These are phyloP conservation scores for Epinephelus fuscoguttatus DNA, from an alignment of 2,113 vertebrate genomes.

Conservation along the genomic window DNA sequence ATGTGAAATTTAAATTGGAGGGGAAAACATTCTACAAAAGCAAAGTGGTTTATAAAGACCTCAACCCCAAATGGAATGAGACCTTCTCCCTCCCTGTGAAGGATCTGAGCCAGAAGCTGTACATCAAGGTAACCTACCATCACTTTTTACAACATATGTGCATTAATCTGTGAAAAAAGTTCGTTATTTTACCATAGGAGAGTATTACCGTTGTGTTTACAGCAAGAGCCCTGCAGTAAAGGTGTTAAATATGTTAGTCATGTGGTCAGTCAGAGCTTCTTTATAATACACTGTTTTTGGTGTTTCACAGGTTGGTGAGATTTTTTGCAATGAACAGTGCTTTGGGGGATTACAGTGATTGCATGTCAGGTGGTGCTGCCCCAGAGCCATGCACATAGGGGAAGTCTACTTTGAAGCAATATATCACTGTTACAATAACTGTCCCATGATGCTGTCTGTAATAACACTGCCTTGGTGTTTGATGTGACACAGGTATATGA, in stretches of 20 bases:
- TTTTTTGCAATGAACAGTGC: not conserved
- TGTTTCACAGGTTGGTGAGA: not conserved
- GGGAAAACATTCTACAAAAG: slow-evolving; percentile 98
- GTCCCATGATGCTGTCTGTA: not conserved
- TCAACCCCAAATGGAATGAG: slow-evolving; percentile 96
- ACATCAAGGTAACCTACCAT: slow-evolving; percentile 88
- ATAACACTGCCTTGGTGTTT: not conserved
- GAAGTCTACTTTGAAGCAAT: not conserved
- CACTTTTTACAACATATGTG: not conserved
- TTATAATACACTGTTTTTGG: no score
- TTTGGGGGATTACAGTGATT: not conserved
- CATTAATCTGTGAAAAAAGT: not conserved
- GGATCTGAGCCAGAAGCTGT: slow-evolving; percentile 90
- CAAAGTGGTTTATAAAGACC: slow-evolving; percentile 95
- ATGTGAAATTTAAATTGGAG: slow-evolving; percentile 96
- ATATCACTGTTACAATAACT: not conserved
- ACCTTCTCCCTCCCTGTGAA: slow-evolving; percentile 92
- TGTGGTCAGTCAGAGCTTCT: not conserved
- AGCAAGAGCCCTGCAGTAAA: not conserved
- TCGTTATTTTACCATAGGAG: not conserved
- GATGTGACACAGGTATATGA: slow-evolving; percentile 90
- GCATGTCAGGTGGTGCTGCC: not conserved
- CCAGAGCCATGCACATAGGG: not conserved
- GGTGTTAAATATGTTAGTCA: not conserved
- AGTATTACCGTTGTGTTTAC: not conserved